Evolutionary conservation across 92 coral and sea anemone species (phyloP), one percentile per base, ranked within the genome.

Genomic region (Phenganax marumi): DNA sequence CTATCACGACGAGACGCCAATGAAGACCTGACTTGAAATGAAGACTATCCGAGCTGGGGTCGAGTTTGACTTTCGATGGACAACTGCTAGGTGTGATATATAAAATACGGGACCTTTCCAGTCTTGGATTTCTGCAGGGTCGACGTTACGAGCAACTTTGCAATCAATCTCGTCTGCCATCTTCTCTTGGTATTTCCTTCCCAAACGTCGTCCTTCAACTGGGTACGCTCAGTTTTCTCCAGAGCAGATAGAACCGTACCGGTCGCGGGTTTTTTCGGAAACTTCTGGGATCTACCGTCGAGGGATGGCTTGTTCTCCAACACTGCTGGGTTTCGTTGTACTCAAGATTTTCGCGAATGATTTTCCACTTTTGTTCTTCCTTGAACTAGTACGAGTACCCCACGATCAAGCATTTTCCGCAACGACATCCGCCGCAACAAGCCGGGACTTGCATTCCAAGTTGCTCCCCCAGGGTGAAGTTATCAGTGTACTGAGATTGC

Each of bases 281-380:
- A 12, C 78, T 78, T 6, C 53, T 43, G 11, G 89, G 93, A 48
- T 88, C 88, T 52, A 74, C 84, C 0, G 65, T 53, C 91, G 87
- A 90, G 14, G 87, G 93, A 81, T 88, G 82, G 58, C 93, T 88
- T 46, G 91, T 90, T 71, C 54, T 52, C 91, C 93, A 90, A n/a
- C 84, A 85, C 69, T 85, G 85, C 9, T 88, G 84, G 33, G 17
- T 60, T 50, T 82, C 76, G 52, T 90, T 85, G 58, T 85, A 88
- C 8, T 77, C 76, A n/a, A 88, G 81, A 68, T 90, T 90, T 52
- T 68, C 89, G n/a, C 77, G 88, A 21, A 85, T 88, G 85, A 88
- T n/a, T n/a, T n/a, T n/a, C n/a, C n/a, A n/a, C n/a, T n/a, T n/a
- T n/a, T n/a, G n/a, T n/a, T n/a, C n/a, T 52, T 87, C 88, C 54